Evolutionary conservation across 2,888 invertebrate genomes (phyloP).

Genomic region (Rotaria magnacalcarata): DNA sequence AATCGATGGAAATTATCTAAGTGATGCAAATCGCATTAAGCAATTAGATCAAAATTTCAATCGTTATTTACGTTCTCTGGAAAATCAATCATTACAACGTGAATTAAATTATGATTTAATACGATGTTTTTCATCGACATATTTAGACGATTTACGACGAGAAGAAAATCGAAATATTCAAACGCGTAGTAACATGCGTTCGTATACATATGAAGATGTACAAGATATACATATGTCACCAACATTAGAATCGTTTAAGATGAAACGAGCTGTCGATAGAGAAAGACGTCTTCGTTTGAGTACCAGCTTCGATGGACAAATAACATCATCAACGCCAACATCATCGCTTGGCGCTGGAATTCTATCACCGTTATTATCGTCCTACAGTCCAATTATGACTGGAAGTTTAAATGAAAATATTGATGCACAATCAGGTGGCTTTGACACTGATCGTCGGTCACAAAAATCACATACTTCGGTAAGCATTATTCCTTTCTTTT

Average conservation of each 20-base stretch:
- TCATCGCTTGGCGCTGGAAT: neutral
- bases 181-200: conserved; percentile 32
- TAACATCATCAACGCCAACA: conserved; percentile 31
- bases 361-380: neutral
- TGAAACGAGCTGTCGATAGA: conserved; percentile 43
- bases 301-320: conserved; percentile 16
- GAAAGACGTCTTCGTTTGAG: conserved; percentile 8
- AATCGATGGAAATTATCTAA: neutral
- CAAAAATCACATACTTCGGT: conserved; percentile 6
- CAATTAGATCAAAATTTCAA: neutral
- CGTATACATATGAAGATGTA: conserved; percentile 41
- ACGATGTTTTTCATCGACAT: conserved; percentile 43
- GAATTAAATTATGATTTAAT: conserved; percentile 44
- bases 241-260: conserved; percentile 40
- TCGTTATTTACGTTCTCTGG: conserved; percentile 35
- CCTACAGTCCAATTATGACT: conserved; percentile 13
- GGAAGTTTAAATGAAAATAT: conserved; percentile 10
- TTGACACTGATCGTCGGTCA: conserved; percentile 29
- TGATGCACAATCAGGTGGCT: conserved; percentile 13
- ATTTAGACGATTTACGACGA: conserved; percentile 41
- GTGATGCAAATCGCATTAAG: neutral
- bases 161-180: conserved; percentile 44
- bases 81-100: conserved; percentile 42
- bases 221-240: conserved; percentile 39
- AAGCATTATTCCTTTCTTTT: neutral